These are phyloP conservation scores for Drosophila ironensis DNA, from an alignment of 1,140 invertebrate genomes.

Conservation along the genomic window DNA sequence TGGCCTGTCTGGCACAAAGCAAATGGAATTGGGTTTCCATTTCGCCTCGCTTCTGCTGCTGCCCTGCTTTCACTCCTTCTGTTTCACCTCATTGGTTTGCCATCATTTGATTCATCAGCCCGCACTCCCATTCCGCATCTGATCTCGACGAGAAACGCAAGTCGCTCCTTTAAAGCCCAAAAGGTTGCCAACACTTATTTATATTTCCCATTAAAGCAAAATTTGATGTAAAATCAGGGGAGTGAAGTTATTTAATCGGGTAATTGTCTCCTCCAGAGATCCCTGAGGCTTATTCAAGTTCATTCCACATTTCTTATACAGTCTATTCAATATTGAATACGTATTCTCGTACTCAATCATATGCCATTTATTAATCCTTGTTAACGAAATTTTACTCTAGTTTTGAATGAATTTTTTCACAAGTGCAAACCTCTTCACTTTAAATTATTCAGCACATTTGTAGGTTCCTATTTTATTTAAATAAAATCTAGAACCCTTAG, in stretches of 20 bases:
- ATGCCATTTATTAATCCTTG: constrained; percentile 46
- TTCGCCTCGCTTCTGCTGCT: too few species aligned
- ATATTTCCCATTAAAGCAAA: too few species aligned
- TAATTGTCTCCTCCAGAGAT: too few species aligned
- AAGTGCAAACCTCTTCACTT: constrained; percentile 49
- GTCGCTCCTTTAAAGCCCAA: too few species aligned
- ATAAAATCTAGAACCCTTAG: constrained; percentile 43
- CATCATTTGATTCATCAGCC: constrained; percentile 34
- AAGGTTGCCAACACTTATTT: too few species aligned
- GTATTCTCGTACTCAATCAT: too few species aligned
- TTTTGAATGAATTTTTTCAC: constrained; percentile 42
- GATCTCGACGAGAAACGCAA: constrained; percentile 15
- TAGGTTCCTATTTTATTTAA: too few species aligned
- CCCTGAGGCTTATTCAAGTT: too few species aligned
- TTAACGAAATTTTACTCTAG: constrained; percentile 66
- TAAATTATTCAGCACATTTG: constrained; percentile 30
- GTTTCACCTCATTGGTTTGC: constrained; percentile 22
- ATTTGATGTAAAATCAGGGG: too few species aligned
- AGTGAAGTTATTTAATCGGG: too few species aligned
- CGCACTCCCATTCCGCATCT: constrained; percentile 8
- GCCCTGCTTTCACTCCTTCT: constrained; percentile 4
- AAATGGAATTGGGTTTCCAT: constrained; percentile 53
- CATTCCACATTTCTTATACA: too few species aligned
- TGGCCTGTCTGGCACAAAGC: constrained; percentile 27
- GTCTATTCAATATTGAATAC: constrained; percentile 1